A percentile compares a stretch with the other conserved stretches of the same genome.
Conservation (phyloP, 2,888 invertebrate species). For the Craniophora ligustri region DNA sequence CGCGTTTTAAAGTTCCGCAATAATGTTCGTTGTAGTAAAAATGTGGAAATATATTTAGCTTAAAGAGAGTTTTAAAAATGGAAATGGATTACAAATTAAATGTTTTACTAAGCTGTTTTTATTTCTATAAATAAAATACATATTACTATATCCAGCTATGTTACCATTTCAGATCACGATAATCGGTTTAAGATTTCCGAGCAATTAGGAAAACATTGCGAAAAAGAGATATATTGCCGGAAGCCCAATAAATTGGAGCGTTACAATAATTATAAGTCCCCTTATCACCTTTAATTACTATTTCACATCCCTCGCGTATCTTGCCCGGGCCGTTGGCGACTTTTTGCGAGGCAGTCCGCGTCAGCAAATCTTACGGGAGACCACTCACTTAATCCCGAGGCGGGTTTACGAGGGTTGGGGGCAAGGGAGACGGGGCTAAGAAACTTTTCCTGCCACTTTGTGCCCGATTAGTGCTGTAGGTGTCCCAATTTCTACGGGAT, state of each 20-base stretch:
- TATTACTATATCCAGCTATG: no score
- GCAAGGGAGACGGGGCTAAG: conserved; percentile 46
- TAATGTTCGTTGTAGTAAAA: conserved; percentile 54
- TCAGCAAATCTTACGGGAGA: conserved; percentile 59
- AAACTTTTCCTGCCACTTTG: conserved; percentile 64
- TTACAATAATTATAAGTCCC: neutral
- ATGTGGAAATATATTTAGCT: conserved; percentile 43
- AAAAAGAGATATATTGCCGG: no score
- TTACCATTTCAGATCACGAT: no score
- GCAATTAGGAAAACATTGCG: no score
- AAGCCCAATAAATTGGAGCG: no score
- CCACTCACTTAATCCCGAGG: conserved; percentile 60
- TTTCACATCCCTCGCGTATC: conserved; percentile 38
- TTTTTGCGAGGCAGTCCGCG: conserved; percentile 56
- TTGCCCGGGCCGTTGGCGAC: conserved; percentile 52
- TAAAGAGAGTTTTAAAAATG: conserved; percentile 22
- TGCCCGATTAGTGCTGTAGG: conserved; percentile 54
- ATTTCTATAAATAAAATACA: no score
- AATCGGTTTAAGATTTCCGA: no score
- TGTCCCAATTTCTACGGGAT: conserved; percentile 36
- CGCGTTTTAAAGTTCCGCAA: conserved; percentile 55
- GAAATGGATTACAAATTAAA: conserved; percentile 22
- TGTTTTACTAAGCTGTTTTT: conserved; percentile 20
- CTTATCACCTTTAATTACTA: conserved; percentile 46
- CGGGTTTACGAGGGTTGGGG: conserved; percentile 48